phyloP scores from a whole-genome alignment of 1,140 invertebrate species.

The Trachymyrmex septentrionalis region DNA sequence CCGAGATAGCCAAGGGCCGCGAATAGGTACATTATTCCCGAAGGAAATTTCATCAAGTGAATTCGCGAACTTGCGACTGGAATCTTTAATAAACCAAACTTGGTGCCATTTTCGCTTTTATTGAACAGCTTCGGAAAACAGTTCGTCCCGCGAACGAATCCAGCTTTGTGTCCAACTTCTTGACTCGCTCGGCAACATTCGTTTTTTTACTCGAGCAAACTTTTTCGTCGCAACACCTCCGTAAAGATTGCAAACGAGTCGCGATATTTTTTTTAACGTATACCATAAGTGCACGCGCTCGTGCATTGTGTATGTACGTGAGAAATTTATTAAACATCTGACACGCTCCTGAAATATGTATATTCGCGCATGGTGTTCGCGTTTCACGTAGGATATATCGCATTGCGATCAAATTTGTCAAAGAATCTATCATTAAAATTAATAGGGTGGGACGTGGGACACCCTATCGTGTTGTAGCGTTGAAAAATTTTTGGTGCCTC shows the following conservation, averaged over 20 bases:
- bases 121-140: constrained; percentile 22
- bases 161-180: constrained; percentile 20
- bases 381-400: not conserved
- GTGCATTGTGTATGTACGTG: not conserved
- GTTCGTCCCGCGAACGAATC: constrained; percentile 3
- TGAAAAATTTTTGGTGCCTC: constrained; percentile 40
- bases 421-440: constrained; percentile 30
- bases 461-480: not conserved
- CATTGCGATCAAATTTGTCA: constrained; percentile 27
- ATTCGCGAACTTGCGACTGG: not conserved
- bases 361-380: not conserved
- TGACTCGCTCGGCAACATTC: not conserved
- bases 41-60: constrained; percentile 61
- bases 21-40: constrained; percentile 23
- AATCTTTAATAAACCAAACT: constrained; percentile 8
- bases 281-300: not conserved
- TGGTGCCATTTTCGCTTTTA: constrained; percentile 17
- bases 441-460: not conserved
- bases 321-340: constrained; percentile 10
- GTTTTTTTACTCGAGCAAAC: constrained; percentile 32
- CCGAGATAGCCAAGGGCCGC: not conserved
- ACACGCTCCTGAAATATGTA: not conserved
- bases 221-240: constrained; percentile 9
- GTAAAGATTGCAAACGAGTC: constrained; percentile 44
- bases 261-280: constrained; percentile 9